Percentiles rank a stretch among this genome's conserved stretches.
Conservation (phyloP, 2,888 invertebrate species). For the Hipparchia semele region DNA sequence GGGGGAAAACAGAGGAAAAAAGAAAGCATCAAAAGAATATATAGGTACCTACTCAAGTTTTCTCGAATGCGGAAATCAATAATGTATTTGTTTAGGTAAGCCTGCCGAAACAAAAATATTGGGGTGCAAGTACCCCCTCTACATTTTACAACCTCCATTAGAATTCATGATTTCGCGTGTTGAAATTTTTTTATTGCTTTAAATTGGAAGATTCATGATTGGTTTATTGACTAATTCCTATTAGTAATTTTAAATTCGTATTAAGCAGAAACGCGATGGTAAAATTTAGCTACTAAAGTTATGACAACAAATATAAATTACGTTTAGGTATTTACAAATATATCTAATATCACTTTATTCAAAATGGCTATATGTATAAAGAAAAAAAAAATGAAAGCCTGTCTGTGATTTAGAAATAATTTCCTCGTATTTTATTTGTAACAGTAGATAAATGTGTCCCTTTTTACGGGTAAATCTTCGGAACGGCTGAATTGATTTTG, state of each 20-base stretch:
- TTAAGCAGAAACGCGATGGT: constrained; percentile 25
- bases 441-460: too few relatives aligned
- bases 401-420: too few relatives aligned
- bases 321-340: not conserved
- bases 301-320: constrained; percentile 1
- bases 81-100: not conserved
- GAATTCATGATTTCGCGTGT: constrained; percentile 58
- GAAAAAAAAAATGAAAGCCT: too few relatives aligned
- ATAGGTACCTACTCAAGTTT: not conserved
- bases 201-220: constrained; percentile 44
- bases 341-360: not conserved
- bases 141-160: constrained; percentile 53
- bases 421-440: too few relatives aligned
- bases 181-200: constrained; percentile 57
- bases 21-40: not conserved
- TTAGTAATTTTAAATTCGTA: constrained; percentile 33
- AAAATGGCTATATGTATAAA: too few relatives aligned
- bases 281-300: constrained; percentile 21
- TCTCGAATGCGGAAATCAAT: not conserved
- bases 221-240: constrained; percentile 18
- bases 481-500: too few relatives aligned
- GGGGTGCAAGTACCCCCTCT: constrained; percentile 50
- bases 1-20: too few relatives aligned
- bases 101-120: constrained; percentile 38
- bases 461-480: too few relatives aligned